Evolutionary conservation across 2,888 invertebrate species (phyloP).

Genomic region (Macroteleia sp.): DNA sequence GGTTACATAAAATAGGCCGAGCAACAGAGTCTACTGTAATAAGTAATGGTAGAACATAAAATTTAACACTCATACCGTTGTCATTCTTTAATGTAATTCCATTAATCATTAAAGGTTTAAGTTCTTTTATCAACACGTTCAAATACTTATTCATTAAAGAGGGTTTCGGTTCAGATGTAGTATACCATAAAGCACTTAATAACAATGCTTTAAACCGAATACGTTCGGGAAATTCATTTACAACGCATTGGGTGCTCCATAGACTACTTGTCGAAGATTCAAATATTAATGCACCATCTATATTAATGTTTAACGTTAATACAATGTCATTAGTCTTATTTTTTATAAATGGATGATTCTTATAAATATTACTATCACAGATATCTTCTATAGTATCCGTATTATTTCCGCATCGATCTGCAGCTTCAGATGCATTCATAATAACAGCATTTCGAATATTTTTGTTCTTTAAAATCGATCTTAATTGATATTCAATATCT

Average conservation of each 20-base stretch:
- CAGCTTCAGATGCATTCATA: constrained; percentile 1
- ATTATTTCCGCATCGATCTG: background rate
- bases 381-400: constrained; percentile 29
- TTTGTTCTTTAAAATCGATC: constrained; percentile 16
- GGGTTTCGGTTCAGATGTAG: constrained; percentile 42
- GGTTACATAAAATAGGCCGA: constrained; percentile 49
- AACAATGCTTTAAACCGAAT: constrained; percentile 46
- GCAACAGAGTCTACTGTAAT: constrained; percentile 56
- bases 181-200: constrained; percentile 51
- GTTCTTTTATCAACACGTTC: constrained; percentile 20
- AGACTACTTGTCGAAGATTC: constrained; percentile 31
- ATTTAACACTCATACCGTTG: constrained; percentile 17
- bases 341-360: constrained; percentile 7
- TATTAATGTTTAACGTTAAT: constrained; percentile 54
- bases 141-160: constrained; percentile 56
- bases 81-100: constrained; percentile 31
- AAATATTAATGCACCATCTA: constrained; percentile 49
- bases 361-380: constrained; percentile 31
- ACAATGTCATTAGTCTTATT: constrained; percentile 17
- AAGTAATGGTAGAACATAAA: constrained; percentile 44
- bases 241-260: constrained; percentile 48
- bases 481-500: constrained; percentile 51
- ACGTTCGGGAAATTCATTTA: constrained; percentile 55
- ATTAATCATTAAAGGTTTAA: constrained; percentile 20
- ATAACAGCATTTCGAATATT: constrained; percentile 7